Conservation (phyloP, 2,113 vertebrate species). For the Aphyosemion australe region DNA sequence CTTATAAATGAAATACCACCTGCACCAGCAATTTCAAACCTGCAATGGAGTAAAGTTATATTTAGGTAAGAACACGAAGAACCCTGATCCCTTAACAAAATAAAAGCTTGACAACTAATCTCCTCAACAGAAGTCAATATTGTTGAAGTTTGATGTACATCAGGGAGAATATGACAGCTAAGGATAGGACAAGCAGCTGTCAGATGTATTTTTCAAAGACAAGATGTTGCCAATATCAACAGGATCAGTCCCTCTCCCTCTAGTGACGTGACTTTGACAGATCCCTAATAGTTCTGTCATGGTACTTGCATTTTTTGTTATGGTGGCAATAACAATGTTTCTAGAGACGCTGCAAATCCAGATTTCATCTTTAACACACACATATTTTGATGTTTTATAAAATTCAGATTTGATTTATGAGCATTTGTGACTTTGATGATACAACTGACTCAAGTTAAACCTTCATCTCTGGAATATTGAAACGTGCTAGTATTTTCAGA, state of each 20-base stretch:
- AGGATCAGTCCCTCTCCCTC: constrained; percentile 47
- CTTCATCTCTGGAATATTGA: constrained; percentile 47
- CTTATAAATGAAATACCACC: constrained; percentile 82
- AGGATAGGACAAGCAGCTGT: constrained; percentile 64
- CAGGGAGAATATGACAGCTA: constrained; percentile 34
- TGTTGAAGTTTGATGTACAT: constrained; percentile 74
- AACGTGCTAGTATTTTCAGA: constrained; percentile 48
- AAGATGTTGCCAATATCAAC: constrained; percentile 44
- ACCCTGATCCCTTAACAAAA: constrained; percentile 81
- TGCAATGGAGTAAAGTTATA: constrained; percentile 73
- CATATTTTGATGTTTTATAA: constrained; percentile 1
- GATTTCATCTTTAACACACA: constrained; percentile 9
- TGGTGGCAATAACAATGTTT: constrained; percentile 47
- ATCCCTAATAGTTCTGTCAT: constrained; percentile 28
- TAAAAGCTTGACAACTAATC: constrained; percentile 81
- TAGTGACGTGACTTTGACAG: constrained; percentile 46
- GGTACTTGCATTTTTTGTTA: constrained; percentile 31
- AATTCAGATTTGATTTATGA: background rate
- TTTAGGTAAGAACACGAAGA: constrained; percentile 81
- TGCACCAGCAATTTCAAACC: constrained; percentile 68
- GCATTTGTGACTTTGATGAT: constrained; percentile 48
- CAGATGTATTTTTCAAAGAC: constrained; percentile 58
- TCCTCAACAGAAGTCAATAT: constrained; percentile 76
- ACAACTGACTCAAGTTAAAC: constrained; percentile 36
- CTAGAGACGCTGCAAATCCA: constrained; percentile 44